Conservation (phyloP, 1,140 invertebrate species). For the Acromyrmex charruanus region DNA sequence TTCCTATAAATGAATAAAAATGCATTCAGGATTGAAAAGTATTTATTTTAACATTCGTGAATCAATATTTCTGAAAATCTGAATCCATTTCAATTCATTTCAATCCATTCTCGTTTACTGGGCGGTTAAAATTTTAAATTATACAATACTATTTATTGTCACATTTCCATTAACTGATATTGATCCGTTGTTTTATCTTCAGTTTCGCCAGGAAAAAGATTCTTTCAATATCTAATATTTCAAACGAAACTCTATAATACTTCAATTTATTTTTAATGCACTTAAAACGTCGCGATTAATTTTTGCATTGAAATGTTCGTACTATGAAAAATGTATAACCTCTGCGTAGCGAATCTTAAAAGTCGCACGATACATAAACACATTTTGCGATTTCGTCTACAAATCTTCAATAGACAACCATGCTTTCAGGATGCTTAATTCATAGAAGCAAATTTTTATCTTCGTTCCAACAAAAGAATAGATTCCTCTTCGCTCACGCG, state of each 20-base stretch:
- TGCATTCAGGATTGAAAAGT: too few relatives aligned
- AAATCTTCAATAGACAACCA: background rate
- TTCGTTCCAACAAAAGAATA: background rate
- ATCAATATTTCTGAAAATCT: too few relatives aligned
- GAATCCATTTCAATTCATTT: too few relatives aligned
- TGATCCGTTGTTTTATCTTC: background rate
- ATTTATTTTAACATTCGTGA: too few relatives aligned
- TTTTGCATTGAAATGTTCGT: background rate
- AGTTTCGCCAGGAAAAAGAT: background rate
- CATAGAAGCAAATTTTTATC: background rate
- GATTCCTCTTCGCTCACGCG: background rate
- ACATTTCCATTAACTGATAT: background rate
- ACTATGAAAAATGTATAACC: background rate
- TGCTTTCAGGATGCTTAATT: background rate
- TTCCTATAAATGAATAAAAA: too few relatives aligned
- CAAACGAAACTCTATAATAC: background rate
- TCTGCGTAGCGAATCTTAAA: background rate
- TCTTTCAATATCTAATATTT: background rate
- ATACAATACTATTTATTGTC: background rate
- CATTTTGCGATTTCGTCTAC: background rate
- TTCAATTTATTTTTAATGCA: background rate
- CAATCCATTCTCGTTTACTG: too few relatives aligned
- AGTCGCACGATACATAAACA: background rate
- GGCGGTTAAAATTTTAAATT: background rate
- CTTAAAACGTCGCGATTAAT: background rate